These are phyloP conservation scores for Miichthys miiuy DNA, from an alignment of 2,797 vertebrate species.

Conservation along the genomic window DNA sequence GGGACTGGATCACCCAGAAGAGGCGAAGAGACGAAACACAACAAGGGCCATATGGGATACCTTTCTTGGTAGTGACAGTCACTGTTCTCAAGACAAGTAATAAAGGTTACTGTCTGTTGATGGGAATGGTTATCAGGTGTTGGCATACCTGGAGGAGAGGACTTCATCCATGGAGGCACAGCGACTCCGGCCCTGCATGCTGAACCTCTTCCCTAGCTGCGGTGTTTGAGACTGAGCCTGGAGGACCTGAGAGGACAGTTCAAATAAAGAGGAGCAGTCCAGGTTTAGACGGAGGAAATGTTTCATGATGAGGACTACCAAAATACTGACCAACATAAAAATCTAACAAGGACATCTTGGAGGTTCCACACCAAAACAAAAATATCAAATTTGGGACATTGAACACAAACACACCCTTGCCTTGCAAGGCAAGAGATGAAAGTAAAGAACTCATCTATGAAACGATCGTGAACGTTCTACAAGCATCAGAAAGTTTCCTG, in stretches of 20 bases:
- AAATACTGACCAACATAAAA: neutral
- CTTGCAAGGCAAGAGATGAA: no score
- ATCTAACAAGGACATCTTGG: neutral
- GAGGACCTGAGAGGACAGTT: constrained; percentile 49
- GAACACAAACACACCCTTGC: neutral
- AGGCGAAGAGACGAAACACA: neutral
- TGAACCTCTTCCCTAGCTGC: constrained; percentile 89
- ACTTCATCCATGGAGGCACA: constrained; percentile 92
- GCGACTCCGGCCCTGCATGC: constrained; percentile 87
- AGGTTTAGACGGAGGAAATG: neutral
- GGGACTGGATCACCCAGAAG: neutral
- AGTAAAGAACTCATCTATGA: no score
- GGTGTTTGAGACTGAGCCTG: constrained; percentile 88
- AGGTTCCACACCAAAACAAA: neutral
- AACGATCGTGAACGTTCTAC: neutral
- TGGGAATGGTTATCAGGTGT: neutral
- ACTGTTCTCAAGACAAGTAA: neutral
- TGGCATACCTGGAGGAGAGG: constrained; percentile 77
- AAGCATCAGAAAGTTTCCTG: neutral
- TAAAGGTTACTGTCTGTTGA: neutral
- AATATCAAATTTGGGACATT: neutral
- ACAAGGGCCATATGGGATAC: neutral
- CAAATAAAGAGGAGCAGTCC: neutral
- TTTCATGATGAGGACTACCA: neutral
- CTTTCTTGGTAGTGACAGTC: neutral